Conservation (phyloP, 2,888 invertebrate species). For the Campoplex capitator region DNA sequence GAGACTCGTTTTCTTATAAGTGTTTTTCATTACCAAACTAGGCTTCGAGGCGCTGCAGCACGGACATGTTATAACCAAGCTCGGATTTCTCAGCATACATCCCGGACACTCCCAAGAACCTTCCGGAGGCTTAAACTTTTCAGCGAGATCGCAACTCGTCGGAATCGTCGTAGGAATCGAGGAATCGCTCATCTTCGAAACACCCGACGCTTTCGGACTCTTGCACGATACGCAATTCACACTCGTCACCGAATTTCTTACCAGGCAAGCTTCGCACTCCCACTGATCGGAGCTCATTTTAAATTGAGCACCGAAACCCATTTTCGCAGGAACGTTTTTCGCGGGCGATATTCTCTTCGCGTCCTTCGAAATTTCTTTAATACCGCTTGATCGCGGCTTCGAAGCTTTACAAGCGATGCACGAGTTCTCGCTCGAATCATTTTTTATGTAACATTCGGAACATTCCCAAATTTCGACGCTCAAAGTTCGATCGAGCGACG, state of each 20-base stretch:
- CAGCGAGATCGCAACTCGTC: conserved; percentile 64
- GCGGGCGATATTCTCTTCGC: conserved; percentile 30
- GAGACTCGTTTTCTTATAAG: conserved; percentile 46
- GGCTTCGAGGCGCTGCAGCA: conserved; percentile 82
- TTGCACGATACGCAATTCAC: conserved; percentile 86
- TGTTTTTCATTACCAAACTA: conserved; percentile 68
- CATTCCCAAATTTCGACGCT: conserved; percentile 81
- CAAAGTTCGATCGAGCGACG: background rate
- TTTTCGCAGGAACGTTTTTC: conserved; percentile 56
- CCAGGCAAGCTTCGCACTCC: conserved; percentile 87
- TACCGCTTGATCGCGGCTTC: conserved; percentile 63
- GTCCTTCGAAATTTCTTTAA: conserved; percentile 8
- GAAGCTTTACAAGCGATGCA: conserved; percentile 82
- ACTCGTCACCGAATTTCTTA: conserved; percentile 85
- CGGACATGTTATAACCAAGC: conserved; percentile 71
- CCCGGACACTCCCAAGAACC: conserved; percentile 88
- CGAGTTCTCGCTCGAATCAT: conserved; percentile 74
- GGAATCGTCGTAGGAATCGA: conserved; percentile 43
- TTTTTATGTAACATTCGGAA: conserved; percentile 82
- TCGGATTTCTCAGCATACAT: conserved; percentile 87
- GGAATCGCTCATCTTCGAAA: background rate
- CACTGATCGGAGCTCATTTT: conserved; percentile 81
- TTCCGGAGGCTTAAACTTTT: conserved; percentile 77
- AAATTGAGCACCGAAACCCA: conserved; percentile 75
- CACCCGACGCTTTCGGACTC: conserved; percentile 82